These are phyloP conservation scores for Aphaenogaster ashmeadi DNA, from an alignment of 1,140 invertebrate genomes.

Conservation along the genomic window DNA sequence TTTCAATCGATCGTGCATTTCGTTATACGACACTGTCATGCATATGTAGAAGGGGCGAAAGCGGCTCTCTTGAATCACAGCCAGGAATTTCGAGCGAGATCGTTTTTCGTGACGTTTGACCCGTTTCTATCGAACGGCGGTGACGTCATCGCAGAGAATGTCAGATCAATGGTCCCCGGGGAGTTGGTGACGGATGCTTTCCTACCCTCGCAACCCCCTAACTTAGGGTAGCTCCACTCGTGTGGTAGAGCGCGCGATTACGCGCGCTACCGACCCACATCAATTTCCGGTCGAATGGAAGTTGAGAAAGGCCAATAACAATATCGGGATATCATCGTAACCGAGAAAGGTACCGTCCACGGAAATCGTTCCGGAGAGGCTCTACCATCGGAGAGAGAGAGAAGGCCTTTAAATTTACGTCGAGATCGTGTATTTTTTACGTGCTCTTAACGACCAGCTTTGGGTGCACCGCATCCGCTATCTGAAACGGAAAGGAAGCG, in stretches of 20 bases:
- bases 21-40: neutral
- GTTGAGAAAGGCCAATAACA: conserved; percentile 20
- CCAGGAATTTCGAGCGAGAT: conserved; percentile 65
- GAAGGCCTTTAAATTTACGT: conserved; percentile 2
- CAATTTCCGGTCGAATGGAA: conserved; percentile 14
- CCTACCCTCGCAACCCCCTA: conserved; percentile 55
- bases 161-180: conserved; percentile 83
- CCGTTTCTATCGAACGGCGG: conserved; percentile 75
- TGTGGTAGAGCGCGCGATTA: conserved; percentile 14
- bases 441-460: neutral
- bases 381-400: neutral
- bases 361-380: neutral
- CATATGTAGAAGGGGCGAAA: neutral
- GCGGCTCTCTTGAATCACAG: conserved; percentile 66
- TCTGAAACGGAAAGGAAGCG: conserved; percentile 15
- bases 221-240: conserved; percentile 10
- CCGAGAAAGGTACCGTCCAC: neutral
- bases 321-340: neutral
- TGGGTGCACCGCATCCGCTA: neutral
- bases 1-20: neutral
- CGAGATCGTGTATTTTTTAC: neutral
- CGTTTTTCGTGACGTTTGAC: conserved; percentile 82
- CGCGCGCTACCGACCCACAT: conserved; percentile 47
- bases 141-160: conserved; percentile 81
- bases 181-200: conserved; percentile 76